Percentiles rank a stretch among this genome's conserved stretches.
These are phyloP conservation scores for Hemichromis elongatus DNA, from an alignment of 2,113 vertebrate species.

Conservation along the genomic window DNA sequence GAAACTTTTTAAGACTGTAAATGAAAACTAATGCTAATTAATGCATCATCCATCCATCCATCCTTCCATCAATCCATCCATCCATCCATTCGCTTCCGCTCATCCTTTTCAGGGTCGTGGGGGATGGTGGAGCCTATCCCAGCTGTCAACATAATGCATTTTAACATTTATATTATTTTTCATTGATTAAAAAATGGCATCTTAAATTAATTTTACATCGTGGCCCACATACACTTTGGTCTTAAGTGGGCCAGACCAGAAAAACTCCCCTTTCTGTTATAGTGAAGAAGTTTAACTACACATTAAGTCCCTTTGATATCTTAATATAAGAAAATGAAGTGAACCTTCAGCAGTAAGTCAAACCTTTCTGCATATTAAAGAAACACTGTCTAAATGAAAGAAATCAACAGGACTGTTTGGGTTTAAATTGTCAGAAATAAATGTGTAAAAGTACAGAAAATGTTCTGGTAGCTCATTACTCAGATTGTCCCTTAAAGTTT, in stretches of 20 bases:
- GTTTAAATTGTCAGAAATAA: background rate
- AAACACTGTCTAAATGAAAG: background rate
- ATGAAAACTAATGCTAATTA: background rate
- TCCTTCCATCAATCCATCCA: no score
- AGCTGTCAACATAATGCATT: no score
- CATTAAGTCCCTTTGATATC: background rate
- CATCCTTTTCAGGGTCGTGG: no score
- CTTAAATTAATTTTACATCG: background rate
- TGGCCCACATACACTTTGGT: background rate
- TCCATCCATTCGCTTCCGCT: no score
- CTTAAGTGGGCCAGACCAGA: background rate
- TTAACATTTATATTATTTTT: no score
- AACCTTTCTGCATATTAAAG: background rate
- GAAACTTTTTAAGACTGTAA: background rate
- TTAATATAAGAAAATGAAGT: background rate
- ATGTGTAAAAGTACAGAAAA: background rate
- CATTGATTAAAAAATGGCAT: background rate
- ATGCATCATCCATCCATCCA: no score
- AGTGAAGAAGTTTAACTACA: background rate
- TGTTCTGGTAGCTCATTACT: background rate
- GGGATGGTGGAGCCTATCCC: no score
- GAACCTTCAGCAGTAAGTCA: background rate
- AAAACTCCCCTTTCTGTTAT: background rate
- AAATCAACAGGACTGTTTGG: background rate
- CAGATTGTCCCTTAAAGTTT: background rate